Evolutionary conservation across 2,888 invertebrate genomes (phyloP).

Genomic region (Galeopsomyia nigrocyanea): DNA sequence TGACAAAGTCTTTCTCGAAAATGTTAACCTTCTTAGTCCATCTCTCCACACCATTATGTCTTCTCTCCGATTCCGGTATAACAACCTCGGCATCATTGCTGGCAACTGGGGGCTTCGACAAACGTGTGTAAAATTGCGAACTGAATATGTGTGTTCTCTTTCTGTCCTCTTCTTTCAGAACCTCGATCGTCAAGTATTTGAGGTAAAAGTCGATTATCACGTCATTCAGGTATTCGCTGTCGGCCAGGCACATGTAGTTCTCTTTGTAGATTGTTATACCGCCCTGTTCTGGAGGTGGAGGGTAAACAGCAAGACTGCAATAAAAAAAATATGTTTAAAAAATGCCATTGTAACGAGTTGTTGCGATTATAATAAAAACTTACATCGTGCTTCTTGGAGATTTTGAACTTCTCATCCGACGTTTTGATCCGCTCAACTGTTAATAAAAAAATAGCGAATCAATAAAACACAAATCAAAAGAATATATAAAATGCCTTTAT

Average conservation of each 20-base stretch:
- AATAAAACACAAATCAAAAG: conserved; percentile 50
- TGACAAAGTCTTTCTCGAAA: conserved; percentile 92
- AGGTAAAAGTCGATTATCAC: conserved; percentile 97
- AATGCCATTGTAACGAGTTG: too few relatives aligned
- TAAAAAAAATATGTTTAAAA: too few relatives aligned
- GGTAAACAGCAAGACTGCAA: conserved; percentile 81
- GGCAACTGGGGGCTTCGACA: conserved; percentile 85
- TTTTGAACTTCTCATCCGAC: too few relatives aligned
- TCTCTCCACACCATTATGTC: conserved; percentile 89
- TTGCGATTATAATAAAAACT: too few relatives aligned
- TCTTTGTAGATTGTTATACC: conserved; percentile 90
- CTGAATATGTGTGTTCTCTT: conserved; percentile 92
- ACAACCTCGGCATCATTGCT: conserved; percentile 77
- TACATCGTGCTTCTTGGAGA: too few relatives aligned
- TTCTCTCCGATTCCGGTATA: conserved; percentile 84
- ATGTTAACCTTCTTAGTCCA: conserved; percentile 96
- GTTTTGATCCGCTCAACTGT: too few relatives aligned
- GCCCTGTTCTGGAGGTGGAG: conserved; percentile 84
- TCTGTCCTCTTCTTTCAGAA: conserved; percentile 79
- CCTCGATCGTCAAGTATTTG: conserved; percentile 83
- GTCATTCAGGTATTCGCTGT: conserved; percentile 95
- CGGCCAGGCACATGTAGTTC: conserved; percentile 90
- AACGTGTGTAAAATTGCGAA: conserved; percentile 94
- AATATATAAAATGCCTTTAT: background rate
- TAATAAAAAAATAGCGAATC: conserved; percentile 46